These are phyloP conservation scores for Cydia amplana DNA, from an alignment of 1,140 invertebrate species.

Conservation along the genomic window DNA sequence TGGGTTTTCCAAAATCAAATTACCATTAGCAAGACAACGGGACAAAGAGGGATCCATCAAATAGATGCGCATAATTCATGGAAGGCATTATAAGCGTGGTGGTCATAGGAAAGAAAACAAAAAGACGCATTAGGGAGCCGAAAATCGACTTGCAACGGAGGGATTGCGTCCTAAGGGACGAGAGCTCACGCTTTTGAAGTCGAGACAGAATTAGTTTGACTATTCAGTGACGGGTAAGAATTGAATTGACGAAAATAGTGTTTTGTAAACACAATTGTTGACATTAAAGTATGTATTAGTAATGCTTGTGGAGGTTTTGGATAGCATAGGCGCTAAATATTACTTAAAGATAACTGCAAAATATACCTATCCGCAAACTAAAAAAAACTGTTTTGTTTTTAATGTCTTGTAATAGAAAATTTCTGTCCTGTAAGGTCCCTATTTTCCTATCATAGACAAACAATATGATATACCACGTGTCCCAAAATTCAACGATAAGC, in stretches of 20 bases:
- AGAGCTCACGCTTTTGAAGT: constrained; percentile 17
- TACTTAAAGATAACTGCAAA: too few species aligned
- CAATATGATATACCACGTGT: too few species aligned
- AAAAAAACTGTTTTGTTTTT: too few species aligned
- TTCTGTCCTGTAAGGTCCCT: too few species aligned
- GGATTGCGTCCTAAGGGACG: neutral
- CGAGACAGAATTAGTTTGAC: neutral
- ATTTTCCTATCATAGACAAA: too few species aligned
- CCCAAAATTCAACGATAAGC: too few species aligned
- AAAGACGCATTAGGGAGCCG: constrained; percentile 41
- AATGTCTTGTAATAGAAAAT: too few species aligned
- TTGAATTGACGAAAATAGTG: neutral
- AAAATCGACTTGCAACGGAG: constrained; percentile 47
- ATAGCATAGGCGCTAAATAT: too few species aligned
- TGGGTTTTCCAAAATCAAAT: constrained; percentile 50
- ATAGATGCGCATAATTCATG: constrained; percentile 70
- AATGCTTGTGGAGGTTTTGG: too few species aligned
- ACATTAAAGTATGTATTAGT: neutral
- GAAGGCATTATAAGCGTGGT: constrained; percentile 40
- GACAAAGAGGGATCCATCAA: constrained; percentile 51
- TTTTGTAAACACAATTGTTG: neutral
- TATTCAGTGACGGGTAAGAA: neutral
- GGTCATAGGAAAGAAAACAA: constrained; percentile 46
- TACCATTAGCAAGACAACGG: constrained; percentile 45
- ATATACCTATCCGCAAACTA: too few species aligned